These are phyloP conservation scores for Psix sp. DNA, from an alignment of 1,140 invertebrate genomes.

Conservation along the genomic window DNA sequence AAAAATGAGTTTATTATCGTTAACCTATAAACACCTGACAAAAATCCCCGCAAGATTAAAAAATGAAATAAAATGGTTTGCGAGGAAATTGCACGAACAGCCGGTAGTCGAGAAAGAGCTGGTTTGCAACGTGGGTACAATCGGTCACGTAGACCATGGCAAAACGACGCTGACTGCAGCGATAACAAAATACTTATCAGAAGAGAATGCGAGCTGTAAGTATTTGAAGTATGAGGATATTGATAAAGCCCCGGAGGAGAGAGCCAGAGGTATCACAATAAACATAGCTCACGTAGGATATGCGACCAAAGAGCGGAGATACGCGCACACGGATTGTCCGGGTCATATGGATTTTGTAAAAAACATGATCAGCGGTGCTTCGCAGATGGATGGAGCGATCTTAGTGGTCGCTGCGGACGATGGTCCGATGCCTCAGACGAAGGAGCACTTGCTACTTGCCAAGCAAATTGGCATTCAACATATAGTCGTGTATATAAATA, in stretches of 20 bases:
- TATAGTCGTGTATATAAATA: conserved; percentile 34
- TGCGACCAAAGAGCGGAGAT: conserved; percentile 13
- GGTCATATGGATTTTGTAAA: conserved; percentile 36
- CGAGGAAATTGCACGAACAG: too few species aligned
- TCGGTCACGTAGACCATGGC: conserved; percentile 50
- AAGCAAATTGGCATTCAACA: conserved; percentile 25
- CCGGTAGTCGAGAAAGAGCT: too few species aligned
- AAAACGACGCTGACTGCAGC: conserved; percentile 46
- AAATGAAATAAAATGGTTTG: too few species aligned
- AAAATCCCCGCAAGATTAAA: too few species aligned
- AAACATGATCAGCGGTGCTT: conserved; percentile 43
- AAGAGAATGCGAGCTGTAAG: conserved; percentile 8
- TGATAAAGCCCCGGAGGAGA: conserved; percentile 28
- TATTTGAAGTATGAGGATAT: conserved; percentile 25
- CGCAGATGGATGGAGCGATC: conserved; percentile 43
- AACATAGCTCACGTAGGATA: conserved; percentile 24
- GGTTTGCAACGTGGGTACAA: conserved; percentile 25
- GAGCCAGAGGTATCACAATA: conserved; percentile 30
- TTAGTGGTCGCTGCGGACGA: conserved; percentile 27
- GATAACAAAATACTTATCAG: conserved; percentile 30
- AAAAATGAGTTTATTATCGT: too few species aligned
- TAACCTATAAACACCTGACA: too few species aligned
- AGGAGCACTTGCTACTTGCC: conserved; percentile 29
- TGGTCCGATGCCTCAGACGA: conserved; percentile 40
- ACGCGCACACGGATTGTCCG: conserved; percentile 35